Conservation (phyloP, 1,140 invertebrate genomes). For the Trichogramma pretiosum region DNA sequence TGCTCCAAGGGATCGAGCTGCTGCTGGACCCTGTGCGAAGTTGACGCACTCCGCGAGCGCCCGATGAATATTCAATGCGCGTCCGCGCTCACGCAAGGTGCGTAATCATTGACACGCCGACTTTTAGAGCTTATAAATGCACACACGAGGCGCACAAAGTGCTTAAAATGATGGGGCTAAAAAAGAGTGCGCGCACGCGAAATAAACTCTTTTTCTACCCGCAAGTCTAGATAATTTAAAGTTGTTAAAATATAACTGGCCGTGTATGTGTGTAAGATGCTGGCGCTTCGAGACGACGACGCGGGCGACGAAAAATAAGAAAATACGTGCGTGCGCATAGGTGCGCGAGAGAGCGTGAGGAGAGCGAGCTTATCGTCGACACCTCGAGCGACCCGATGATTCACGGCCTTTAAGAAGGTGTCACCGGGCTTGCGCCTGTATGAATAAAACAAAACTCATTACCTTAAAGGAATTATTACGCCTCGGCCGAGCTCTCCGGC, state of each 20-base stretch:
- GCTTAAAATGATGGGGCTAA: too few relatives aligned
- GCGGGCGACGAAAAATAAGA: neutral
- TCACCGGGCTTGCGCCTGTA: slow-evolving; percentile 34
- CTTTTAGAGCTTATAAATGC: too few relatives aligned
- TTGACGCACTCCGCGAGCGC: slow-evolving; percentile 3
- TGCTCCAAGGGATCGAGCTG: too few relatives aligned
- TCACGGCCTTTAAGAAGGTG: slow-evolving; percentile 36
- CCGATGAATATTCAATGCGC: slow-evolving; percentile 15
- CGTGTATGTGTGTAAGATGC: too few relatives aligned
- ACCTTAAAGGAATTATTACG: too few relatives aligned
- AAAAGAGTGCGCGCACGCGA: too few relatives aligned
- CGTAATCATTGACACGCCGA: neutral
- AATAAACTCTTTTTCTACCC: too few relatives aligned
- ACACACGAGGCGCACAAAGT: too few relatives aligned
- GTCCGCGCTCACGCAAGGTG: neutral
- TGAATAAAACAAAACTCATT: slow-evolving; percentile 37
- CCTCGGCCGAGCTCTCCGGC: slow-evolving; percentile 12
- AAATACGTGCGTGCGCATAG: neutral
- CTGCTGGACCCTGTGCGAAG: too few relatives aligned
- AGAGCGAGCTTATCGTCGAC: slow-evolving; percentile 24
- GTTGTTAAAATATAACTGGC: too few relatives aligned
- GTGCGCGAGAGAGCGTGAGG: neutral
- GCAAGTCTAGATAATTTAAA: too few relatives aligned
- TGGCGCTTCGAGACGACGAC: neutral
- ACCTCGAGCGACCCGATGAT: too few relatives aligned